Percentiles rank a stretch among this genome's conserved stretches.
phyloP scores from a whole-genome alignment of 2,888 invertebrate species.

The Tribolium freemani region DNA sequence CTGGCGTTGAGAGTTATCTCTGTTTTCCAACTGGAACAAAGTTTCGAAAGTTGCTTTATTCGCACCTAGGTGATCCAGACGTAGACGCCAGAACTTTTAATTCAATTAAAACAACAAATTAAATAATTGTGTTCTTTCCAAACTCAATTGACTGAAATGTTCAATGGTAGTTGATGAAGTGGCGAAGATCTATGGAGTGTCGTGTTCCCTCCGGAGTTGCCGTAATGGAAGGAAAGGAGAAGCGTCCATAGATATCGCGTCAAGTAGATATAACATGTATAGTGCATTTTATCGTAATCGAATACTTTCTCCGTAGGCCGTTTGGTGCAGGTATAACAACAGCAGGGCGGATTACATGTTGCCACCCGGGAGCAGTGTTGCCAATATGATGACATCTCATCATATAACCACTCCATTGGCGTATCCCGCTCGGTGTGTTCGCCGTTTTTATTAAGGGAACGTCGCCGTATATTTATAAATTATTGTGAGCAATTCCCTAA shows the following conservation, averaged over 20 bases:
- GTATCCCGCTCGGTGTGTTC: conserved; percentile 20
- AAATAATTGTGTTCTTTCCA: no score
- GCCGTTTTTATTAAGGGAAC: conserved; percentile 39
- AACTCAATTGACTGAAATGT: no score
- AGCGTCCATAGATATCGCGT: neutral
- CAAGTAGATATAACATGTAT: conserved; percentile 27
- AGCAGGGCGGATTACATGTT: conserved; percentile 45
- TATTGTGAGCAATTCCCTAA: conserved; percentile 56
- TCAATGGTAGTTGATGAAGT: neutral
- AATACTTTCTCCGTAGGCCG: conserved; percentile 41
- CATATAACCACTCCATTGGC: conserved; percentile 56
- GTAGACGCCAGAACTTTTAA: no score
- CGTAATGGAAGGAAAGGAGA: conserved; percentile 1
- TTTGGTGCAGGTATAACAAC: conserved; percentile 46
- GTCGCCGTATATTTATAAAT: conserved; percentile 47
- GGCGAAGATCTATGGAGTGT: neutral
- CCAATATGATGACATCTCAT: conserved; percentile 54
- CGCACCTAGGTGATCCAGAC: neutral
- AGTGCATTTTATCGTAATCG: conserved; percentile 41
- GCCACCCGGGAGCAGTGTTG: conserved; percentile 49
- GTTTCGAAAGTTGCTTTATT: neutral
- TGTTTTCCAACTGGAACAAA: neutral
- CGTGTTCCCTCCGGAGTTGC: neutral
- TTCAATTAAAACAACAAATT: no score
- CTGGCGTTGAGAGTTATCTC: neutral